phyloP scores from a whole-genome alignment of 2,888 invertebrate species.

The Rotaria socialis region DNA sequence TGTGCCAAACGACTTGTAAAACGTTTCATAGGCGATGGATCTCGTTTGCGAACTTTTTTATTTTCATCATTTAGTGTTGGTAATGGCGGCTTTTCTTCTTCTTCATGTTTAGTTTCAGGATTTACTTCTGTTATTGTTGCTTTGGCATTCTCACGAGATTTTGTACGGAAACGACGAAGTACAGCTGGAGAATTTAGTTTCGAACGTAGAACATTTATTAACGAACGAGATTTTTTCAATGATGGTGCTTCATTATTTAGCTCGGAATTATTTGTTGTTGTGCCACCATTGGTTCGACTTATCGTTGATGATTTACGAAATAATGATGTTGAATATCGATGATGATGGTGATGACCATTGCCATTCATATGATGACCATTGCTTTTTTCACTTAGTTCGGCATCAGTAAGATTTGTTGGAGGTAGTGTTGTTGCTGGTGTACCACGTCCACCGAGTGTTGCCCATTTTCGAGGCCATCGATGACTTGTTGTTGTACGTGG shows the following conservation, averaged over 20 bases:
- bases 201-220: constrained; percentile 31
- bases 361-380: constrained; percentile 18
- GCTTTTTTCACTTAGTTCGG: not conserved
- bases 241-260: not conserved
- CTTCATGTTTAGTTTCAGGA: not conserved
- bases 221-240: constrained; percentile 37
- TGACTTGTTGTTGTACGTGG: constrained; percentile 11
- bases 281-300: constrained; percentile 22
- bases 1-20: constrained; percentile 7
- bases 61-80: not conserved
- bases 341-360: not conserved
- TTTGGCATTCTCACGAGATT: constrained; percentile 1
- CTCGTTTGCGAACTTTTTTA: not conserved
- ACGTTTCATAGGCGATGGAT: constrained; percentile 33
- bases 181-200: constrained; percentile 32
- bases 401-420: not conserved
- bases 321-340: constrained; percentile 16
- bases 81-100: not conserved
- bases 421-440: not conserved
- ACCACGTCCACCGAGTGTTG: constrained; percentile 32
- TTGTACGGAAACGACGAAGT: constrained; percentile 30
- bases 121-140: not conserved
- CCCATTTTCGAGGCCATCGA: constrained; percentile 32
- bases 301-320: constrained; percentile 25
- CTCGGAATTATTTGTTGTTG: not conserved